These are phyloP conservation scores for Argyresthia albistria DNA, from an alignment of 2,888 invertebrate species.

Conservation along the genomic window DNA sequence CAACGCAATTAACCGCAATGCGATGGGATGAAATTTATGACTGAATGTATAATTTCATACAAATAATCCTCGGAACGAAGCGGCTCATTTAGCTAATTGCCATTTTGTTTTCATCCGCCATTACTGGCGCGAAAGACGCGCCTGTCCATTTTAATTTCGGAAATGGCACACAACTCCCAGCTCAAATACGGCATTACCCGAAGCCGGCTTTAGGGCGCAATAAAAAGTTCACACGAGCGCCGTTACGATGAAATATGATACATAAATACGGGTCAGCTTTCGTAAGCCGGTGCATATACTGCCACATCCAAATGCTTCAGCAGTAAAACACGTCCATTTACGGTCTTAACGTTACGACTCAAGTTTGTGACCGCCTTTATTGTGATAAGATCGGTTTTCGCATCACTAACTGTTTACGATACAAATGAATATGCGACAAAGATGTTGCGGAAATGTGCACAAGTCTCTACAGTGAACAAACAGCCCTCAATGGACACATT, in stretches of 20 bases:
- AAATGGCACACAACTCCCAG: conserved; percentile 8
- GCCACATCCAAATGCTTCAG: not conserved
- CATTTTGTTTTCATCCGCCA: conserved; percentile 27
- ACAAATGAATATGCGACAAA: no score
- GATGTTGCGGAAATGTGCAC: no score
- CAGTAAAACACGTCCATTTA: not conserved
- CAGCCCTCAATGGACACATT: no score
- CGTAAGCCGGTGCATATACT: not conserved
- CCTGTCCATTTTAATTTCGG: conserved; percentile 54
- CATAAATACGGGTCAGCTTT: not conserved
- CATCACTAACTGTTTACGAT: no score
- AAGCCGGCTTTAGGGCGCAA: conserved; percentile 20
- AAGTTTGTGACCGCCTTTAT: not conserved
- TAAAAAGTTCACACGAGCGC: conserved; percentile 41
- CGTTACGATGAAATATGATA: conserved; percentile 29
- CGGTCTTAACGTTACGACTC: not conserved
- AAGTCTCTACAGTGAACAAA: no score
- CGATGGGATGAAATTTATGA: not conserved
- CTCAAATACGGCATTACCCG: not conserved
- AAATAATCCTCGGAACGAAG: not conserved
- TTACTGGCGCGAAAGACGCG: conserved; percentile 33
- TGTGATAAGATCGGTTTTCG: no score
- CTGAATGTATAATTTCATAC: not conserved
- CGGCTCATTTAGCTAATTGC: conserved; percentile 35
- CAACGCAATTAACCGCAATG: not conserved